These are phyloP conservation scores for Pseudoips prasinana DNA, from an alignment of 2,888 invertebrate species.

Conservation along the genomic window DNA sequence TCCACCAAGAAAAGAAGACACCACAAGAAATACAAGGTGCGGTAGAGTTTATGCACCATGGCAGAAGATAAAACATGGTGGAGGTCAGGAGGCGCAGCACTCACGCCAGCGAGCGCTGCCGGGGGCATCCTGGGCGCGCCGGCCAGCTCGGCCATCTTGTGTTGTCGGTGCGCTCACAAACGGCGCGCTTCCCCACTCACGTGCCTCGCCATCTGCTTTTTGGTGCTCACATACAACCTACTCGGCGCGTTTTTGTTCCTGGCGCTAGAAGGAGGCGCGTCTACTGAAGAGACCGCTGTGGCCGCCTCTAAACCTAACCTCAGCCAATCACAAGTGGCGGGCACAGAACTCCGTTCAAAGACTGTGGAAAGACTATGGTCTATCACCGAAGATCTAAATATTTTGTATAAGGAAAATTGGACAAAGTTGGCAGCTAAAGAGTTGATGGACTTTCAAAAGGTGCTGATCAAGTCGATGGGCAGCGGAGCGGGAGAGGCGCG, in stretches of 20 bases:
- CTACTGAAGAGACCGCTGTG: conserved; percentile 81
- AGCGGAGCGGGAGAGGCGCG: conserved; percentile 61
- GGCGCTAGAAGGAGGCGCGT: conserved; percentile 87
- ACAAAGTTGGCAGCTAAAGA: conserved; percentile 93
- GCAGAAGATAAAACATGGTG: conserved; percentile 39
- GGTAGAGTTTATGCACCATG: conserved; percentile 49
- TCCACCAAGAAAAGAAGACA: conserved; percentile 47
- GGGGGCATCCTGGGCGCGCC: conserved; percentile 40
- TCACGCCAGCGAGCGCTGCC: conserved; percentile 13
- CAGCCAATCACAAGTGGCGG: conserved; percentile 74
- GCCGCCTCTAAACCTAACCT: conserved; percentile 85
- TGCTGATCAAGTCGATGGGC: conserved; percentile 72
- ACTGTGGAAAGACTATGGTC: conserved; percentile 93
- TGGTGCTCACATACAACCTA: conserved; percentile 95
- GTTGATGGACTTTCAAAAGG: conserved; percentile 91
- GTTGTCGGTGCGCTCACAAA: conserved; percentile 75
- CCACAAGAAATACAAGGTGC: conserved; percentile 60
- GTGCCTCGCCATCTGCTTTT: conserved; percentile 90
- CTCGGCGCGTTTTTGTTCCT: conserved; percentile 96
- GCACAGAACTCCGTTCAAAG: conserved; percentile 83
- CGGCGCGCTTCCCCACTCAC: conserved; percentile 84
- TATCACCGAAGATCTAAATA: conserved; percentile 93
- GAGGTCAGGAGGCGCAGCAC: too few relatives aligned
- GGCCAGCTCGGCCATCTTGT: conserved; percentile 36
- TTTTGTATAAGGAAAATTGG: conserved; percentile 96